phyloP scores from a whole-genome alignment of 2,113 vertebrate genomes.

The Gavia stellata region DNA sequence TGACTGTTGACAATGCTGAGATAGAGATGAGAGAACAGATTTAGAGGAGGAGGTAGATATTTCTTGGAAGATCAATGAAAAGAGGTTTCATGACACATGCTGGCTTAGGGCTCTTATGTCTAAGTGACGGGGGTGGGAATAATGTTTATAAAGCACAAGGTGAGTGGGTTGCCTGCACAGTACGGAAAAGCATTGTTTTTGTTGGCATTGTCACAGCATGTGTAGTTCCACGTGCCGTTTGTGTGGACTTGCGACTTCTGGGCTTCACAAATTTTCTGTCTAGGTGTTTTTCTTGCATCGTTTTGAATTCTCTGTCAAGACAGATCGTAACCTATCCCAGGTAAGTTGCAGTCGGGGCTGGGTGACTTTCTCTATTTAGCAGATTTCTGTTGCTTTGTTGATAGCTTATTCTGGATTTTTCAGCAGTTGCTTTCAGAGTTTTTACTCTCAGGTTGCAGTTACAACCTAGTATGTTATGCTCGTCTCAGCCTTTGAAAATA shows the following conservation, averaged over 20 bases:
- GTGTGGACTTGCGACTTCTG: background rate
- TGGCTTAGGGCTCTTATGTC: background rate
- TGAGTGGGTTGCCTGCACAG: background rate
- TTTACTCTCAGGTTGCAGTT: background rate
- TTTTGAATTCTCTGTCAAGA: background rate
- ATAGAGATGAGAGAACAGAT: slow-evolving; percentile 22
- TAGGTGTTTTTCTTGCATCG: background rate
- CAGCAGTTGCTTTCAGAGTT: background rate
- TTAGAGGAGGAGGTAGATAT: slow-evolving; percentile 47
- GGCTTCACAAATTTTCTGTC: background rate
- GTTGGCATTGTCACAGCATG: background rate
- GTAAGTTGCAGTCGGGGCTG: background rate
- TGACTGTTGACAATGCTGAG: background rate
- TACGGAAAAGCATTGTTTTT: background rate
- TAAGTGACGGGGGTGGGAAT: background rate
- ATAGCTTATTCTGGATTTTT: background rate
- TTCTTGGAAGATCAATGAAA: slow-evolving; percentile 30
- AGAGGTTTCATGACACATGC: slow-evolving; percentile 2
- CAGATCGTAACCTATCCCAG: background rate
- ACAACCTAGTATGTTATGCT: background rate
- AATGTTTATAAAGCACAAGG: slow-evolving; percentile 5
- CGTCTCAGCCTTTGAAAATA: background rate
- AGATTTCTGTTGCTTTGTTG: background rate
- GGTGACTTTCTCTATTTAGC: background rate
- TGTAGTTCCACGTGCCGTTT: background rate